Evolutionary conservation across 1,140 invertebrate genomes (phyloP).

Genomic region (Lanistes nyassanus): DNA sequence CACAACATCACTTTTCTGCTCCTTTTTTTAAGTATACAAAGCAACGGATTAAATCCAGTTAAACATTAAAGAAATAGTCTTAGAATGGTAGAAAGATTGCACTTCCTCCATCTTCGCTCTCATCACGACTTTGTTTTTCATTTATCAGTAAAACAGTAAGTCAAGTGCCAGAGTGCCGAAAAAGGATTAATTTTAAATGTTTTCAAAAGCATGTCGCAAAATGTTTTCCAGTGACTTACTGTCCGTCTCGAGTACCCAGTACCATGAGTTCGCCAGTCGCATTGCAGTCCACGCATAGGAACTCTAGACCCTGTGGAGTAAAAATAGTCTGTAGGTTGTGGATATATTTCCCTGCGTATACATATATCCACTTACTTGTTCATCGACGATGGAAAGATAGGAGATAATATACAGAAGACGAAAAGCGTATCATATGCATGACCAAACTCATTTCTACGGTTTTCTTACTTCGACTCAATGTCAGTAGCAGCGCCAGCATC

Average conservation of each 20-base stretch:
- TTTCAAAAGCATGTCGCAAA: neutral
- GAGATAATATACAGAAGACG: neutral
- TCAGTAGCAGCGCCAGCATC: neutral
- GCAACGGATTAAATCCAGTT: neutral
- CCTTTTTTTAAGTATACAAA: neutral
- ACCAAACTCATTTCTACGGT: slow-evolving; percentile 1
- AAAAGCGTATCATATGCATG: neutral
- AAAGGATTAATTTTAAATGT: slow-evolving; percentile 8
- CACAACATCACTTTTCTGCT: neutral
- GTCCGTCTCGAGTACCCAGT: slow-evolving; percentile 52
- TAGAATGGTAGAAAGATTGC: no score
- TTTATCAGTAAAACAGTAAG: slow-evolving; percentile 9
- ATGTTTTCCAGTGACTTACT: slow-evolving; percentile 37
- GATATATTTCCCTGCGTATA: neutral
- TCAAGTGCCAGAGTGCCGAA: slow-evolving; percentile 15
- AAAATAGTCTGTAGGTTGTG: neutral
- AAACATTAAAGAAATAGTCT: no score
- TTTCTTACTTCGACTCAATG: slow-evolving; percentile 4
- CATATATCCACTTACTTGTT: slow-evolving; percentile 2
- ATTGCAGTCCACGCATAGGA: slow-evolving; percentile 44
- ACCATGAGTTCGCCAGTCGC: slow-evolving; percentile 33
- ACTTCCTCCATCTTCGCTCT: slow-evolving; percentile 24
- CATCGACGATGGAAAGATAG: neutral
- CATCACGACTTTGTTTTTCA: slow-evolving; percentile 26
- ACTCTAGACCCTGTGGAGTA: slow-evolving; percentile 39